Evolutionary conservation across 1,140 invertebrate genomes (phyloP).

Genomic region (Zaprionus ghesquierei): DNA sequence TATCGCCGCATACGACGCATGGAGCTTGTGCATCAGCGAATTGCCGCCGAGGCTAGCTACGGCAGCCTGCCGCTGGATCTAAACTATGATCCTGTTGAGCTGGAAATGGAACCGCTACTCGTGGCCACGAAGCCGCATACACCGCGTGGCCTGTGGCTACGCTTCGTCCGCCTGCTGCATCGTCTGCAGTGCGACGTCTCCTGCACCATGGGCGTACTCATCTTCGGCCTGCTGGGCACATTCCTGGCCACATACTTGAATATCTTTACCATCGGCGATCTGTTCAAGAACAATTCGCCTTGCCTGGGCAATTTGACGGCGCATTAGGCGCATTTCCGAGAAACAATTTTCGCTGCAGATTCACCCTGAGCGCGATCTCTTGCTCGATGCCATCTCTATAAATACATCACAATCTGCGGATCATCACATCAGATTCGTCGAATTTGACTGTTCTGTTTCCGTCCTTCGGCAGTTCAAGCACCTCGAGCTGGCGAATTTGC

Average conservation of each 20-base stretch:
- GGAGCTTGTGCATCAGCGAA: slow-evolving; percentile 70
- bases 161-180: slow-evolving; percentile 48
- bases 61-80: slow-evolving; percentile 72
- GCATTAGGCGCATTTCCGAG: slow-evolving; percentile 32
- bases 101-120: slow-evolving; percentile 67
- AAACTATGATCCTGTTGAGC: slow-evolving; percentile 70
- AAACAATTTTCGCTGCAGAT: not conserved
- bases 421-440: slow-evolving; percentile 7
- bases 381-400: not conserved
- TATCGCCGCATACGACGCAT: slow-evolving; percentile 86
- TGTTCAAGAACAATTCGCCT: slow-evolving; percentile 74
- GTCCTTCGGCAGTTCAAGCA: slow-evolving; percentile 67
- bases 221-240: slow-evolving; percentile 77
- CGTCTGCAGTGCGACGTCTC: slow-evolving; percentile 67
- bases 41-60: slow-evolving; percentile 73
- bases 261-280: slow-evolving; percentile 61
- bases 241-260: slow-evolving; percentile 77
- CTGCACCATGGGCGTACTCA: slow-evolving; percentile 68
- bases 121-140: slow-evolving; percentile 25
- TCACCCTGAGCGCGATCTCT: not conserved
- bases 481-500: slow-evolving; percentile 27
- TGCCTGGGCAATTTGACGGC: slow-evolving; percentile 64
- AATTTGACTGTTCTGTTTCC: slow-evolving; percentile 11
- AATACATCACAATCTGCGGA: not conserved
- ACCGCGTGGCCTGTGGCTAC: slow-evolving; percentile 53